Evolutionary conservation across 2,113 vertebrate species (phyloP), one percentile per base, ranked within the genome.

Genomic region (Cricetomys ansorgei): DNA sequence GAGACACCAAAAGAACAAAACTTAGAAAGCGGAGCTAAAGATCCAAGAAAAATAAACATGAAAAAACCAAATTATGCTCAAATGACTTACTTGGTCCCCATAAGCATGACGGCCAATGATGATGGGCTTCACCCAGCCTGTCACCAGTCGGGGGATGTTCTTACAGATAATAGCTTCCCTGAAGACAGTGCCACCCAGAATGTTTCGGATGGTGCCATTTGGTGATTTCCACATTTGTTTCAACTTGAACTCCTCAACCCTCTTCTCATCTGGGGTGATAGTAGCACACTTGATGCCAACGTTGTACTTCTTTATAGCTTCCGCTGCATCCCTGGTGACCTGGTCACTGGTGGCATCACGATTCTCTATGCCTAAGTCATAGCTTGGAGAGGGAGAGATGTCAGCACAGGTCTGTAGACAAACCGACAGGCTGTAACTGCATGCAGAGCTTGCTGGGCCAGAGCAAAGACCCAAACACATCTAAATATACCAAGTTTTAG

Each of bases 171-270:
- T 99, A 48, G 99, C 99, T 97, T 99, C 99, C 43, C 99, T 98
- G 99, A 99, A 99, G 97, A 99, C 99, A 0, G 99, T 99, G 88
- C 99, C 99, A 19, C 99, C 99, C 10, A 99, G 98, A 98, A 99
- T 99, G 98, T 99, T 99, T 40, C 99, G 98, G 97, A 99, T 99
- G 95, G 99, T 99, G 65, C 99, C 99, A 34, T 99, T 99, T 40
- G 99, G 99, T 2, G 99, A 99, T 70, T 99, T 99, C 99, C 99
- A 99, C 99, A 99, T 99, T 98, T 99, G 99, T 98, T 99, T 99
- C 53, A 99, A 89, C 95, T 99, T 99, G 98, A 99, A 99, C 98
- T 99, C 99, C 96, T 99, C 99, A 77, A 99, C 99, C 5, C 99
- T 99, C 0, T 99, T 99, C 98, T 99, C 99, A 64, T 99, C 99